Evolutionary conservation across 1,140 invertebrate genomes (phyloP), one percentile per base, ranked within the genome.

Genomic region (Drosophila eugracilis): DNA sequence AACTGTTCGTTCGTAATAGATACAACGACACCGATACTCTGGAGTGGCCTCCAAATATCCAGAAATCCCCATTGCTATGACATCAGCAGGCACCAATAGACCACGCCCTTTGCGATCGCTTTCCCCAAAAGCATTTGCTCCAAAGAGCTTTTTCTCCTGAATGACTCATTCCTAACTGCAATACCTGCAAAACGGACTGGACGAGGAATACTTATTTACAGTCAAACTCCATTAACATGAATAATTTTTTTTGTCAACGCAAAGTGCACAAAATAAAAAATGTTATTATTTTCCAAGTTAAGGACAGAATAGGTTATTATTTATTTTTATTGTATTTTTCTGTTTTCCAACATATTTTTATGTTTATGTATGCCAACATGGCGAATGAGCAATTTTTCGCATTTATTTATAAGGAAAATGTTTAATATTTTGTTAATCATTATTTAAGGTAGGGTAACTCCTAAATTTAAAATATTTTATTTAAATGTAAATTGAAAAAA

Each of bases 1-100:
- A 86, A 86, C 81, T 78, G 77, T 78, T 71, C 32, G 75, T 53
- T 69, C 26, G 28, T 42, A 67, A 67, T 47, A 76, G 76, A 85
- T 76, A 71, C 58, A 44, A 3, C 34, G 44, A 50, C 26, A 65
- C 9, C 10, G 7, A 36, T 37, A 22, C 26, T 26, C n/a, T n/a
- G 60, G 30, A 41, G 19, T 65, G 30, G 60, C n/a, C 17, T 5
- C 9, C 0, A n/a, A 32, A n/a, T 36, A 21, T 5, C 45, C 5
- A 14, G 10, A 22, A 28, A 39, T 21, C 30, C 60, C 21, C 5
- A 4, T 19, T 30, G 26, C 32, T 26, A 62, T 65, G 60, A 65
- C 41, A 48, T 65, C 55, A 65, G 41, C 52, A 22, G 59, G 41
- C 24, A 19, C 30, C n/a, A n/a, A n/a, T n/a, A 47, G 60, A 37